Conservation (phyloP, 2,113 vertebrate species). For the Mus spicilegus region DNA sequence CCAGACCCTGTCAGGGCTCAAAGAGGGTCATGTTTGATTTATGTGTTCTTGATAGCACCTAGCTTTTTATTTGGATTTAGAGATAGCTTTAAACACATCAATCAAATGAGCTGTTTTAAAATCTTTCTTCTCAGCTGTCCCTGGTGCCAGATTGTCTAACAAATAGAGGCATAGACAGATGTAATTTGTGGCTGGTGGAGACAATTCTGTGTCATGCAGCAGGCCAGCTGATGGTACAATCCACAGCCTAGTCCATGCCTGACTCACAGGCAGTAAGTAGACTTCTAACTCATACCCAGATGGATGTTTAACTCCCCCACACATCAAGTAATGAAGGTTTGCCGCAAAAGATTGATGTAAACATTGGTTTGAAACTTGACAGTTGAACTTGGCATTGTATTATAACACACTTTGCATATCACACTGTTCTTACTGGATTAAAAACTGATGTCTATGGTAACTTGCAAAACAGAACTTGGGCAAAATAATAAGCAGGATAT, state of each 20-base stretch:
- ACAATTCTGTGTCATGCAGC: conserved; percentile 38
- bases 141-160: conserved; percentile 80
- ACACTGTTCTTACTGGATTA: background rate
- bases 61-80: conserved; percentile 77
- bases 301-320: background rate
- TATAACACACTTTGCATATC: background rate
- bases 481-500: conserved; percentile 5
- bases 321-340: conserved; percentile 32
- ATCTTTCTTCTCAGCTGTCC: conserved; percentile 78
- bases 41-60: conserved; percentile 73
- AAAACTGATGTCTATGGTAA: conserved; percentile 15
- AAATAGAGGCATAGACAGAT: conserved; percentile 76
- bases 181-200: conserved; percentile 68
- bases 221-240: conserved; percentile 71
- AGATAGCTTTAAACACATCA: conserved; percentile 68
- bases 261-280: background rate
- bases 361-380: conserved; percentile 7
- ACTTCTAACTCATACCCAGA: background rate
- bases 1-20: conserved; percentile 30
- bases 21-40: conserved; percentile 62
- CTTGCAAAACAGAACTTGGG: conserved; percentile 51
- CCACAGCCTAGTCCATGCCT: background rate
- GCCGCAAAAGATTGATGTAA: conserved; percentile 12
- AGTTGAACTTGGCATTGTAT: background rate
- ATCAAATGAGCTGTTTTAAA: conserved; percentile 73